Percentiles rank a stretch among this genome's conserved stretches.
Evolutionary conservation across 92 coral and sea anemone genomes (phyloP).

Genomic region (Pocillopora grandis): DNA sequence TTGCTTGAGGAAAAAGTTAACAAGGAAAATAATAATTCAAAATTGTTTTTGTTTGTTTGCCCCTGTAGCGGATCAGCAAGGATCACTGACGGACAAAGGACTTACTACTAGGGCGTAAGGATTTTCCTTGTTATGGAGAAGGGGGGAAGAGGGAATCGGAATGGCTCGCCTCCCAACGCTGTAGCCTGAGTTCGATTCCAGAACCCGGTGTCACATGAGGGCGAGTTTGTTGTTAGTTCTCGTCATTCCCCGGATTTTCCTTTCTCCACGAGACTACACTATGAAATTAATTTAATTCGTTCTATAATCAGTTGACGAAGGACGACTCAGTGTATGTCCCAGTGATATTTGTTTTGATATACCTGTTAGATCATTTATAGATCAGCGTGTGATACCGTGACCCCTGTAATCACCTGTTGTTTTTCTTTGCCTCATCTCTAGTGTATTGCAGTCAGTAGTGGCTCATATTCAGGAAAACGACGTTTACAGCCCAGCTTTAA

Average conservation of each 20-base stretch:
- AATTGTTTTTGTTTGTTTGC: not conserved
- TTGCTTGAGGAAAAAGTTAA: too few species aligned
- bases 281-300: too few species aligned
- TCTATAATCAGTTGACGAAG: too few species aligned
- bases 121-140: not conserved
- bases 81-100: constrained; percentile 58
- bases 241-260: too few species aligned
- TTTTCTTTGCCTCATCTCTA: not conserved
- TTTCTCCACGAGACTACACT: too few species aligned
- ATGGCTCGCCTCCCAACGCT: not conserved
- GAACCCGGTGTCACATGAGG: too few species aligned
- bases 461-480: constrained; percentile 88
- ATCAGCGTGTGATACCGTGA: not conserved
- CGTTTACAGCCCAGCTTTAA: constrained; percentile 71
- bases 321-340: too few species aligned
- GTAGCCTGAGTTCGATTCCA: too few species aligned
- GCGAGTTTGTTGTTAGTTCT: too few species aligned
- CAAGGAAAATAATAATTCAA: not conserved
- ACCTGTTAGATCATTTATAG: too few species aligned
- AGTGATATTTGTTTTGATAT: not conserved
- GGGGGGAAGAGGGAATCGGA: not conserved
- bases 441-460: constrained; percentile 93
- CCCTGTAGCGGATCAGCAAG: constrained; percentile 71
- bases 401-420: not conserved
- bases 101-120: constrained; percentile 72